Conservation (phyloP, 1,140 invertebrate genomes). For the Monochamus saltuarius region DNA sequence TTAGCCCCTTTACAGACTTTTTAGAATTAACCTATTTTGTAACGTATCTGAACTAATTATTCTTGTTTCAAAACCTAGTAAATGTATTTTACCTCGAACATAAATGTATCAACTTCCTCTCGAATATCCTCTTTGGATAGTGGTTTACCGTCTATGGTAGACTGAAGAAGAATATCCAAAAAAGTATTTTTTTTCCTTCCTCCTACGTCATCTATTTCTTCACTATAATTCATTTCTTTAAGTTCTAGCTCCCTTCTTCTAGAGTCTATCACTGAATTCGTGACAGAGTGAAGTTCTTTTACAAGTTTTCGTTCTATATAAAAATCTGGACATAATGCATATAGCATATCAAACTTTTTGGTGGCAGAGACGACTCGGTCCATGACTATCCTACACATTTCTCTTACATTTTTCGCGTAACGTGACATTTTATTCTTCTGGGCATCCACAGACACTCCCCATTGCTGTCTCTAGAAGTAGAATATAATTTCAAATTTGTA, state of each 20-base stretch:
- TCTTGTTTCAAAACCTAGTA: too few species aligned
- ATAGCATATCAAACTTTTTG: conserved; percentile 32
- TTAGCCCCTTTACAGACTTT: too few species aligned
- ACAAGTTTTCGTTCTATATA: conserved; percentile 55
- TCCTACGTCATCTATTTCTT: conserved; percentile 32
- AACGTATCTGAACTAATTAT: too few species aligned
- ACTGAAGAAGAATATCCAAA: conserved; percentile 71
- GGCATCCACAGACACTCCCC: conserved; percentile 65
- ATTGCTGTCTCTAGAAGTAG: conserved; percentile 64
- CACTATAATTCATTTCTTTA: conserved; percentile 4
- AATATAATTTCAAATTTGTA: conserved; percentile 1
- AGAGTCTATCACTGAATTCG: conserved; percentile 50
- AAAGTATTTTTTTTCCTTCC: conserved; percentile 66
- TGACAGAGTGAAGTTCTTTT: conserved; percentile 48
- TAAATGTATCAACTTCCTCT: conserved; percentile 85
- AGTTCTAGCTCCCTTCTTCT: conserved; percentile 43
- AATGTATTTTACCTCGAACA: conserved; percentile 65
- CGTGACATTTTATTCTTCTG: conserved; percentile 69
- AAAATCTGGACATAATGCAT: conserved; percentile 33
- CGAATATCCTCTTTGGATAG: conserved; percentile 68
- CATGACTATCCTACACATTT: conserved; percentile 51
- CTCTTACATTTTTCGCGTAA: conserved; percentile 73
- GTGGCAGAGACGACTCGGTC: conserved; percentile 51
- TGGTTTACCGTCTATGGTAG: conserved; percentile 57
- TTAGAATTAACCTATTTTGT: too few species aligned